Conservation (phyloP, 1,140 invertebrate species). For the Eufriesea mexicana region DNA sequence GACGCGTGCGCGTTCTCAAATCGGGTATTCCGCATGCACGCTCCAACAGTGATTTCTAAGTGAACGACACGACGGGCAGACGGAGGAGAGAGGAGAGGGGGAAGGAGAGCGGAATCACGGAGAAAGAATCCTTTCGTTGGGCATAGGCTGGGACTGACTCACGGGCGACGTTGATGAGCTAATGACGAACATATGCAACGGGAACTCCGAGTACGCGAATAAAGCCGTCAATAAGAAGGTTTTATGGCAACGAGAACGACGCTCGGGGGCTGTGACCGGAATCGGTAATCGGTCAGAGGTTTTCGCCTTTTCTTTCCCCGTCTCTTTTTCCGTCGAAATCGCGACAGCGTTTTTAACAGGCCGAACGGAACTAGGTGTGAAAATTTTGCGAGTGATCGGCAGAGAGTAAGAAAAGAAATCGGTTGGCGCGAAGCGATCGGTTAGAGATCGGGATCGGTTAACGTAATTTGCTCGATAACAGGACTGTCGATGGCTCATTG, state of each 20-base stretch:
- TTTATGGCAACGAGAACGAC: constrained; percentile 17
- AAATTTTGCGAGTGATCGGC: background rate
- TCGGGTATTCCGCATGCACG: constrained; percentile 54
- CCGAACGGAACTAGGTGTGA: background rate
- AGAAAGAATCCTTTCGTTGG: constrained; percentile 64
- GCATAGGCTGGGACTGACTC: constrained; percentile 55
- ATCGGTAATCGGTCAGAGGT: background rate
- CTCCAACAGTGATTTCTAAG: constrained; percentile 57
- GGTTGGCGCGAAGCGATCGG: background rate
- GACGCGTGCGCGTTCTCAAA: constrained; percentile 56
- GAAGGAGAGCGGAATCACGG: constrained; percentile 43
- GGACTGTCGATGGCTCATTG: constrained; percentile 52
- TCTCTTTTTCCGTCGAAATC: background rate
- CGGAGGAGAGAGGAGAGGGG: background rate
- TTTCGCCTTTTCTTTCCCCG: background rate
- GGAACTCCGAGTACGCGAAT: constrained; percentile 46
- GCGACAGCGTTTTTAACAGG: background rate
- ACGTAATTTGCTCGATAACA: constrained; percentile 46
- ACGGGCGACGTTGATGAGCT: constrained; percentile 56
- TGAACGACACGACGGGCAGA: constrained; percentile 18
- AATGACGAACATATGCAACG: constrained; percentile 67
- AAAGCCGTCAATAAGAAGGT: constrained; percentile 39
- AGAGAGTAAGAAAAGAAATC: background rate
- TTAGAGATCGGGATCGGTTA: constrained; percentile 34
- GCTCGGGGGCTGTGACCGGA: background rate